Evolutionary conservation across 37 sponge, comb jelly and placozoan genomes (phyloP), one percentile per base, ranked within the genome.

Genomic region (Aplysina aerophoba): DNA sequence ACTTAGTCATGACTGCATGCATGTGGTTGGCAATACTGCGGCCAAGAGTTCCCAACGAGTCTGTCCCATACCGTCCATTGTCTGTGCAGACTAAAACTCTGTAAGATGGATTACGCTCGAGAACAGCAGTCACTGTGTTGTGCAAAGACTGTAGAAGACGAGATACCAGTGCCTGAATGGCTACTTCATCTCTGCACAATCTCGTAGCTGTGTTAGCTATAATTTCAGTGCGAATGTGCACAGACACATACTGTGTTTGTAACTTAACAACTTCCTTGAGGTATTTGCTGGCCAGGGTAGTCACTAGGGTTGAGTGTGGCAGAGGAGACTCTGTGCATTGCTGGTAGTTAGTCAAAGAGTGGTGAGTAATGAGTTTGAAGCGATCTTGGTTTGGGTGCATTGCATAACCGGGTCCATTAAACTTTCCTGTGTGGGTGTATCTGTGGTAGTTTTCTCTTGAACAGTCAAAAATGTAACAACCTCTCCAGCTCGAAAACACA

Each of bases 191-290:
- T 3, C 50, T 44, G 50, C 82, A 58, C 58, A 87, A 13, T 73
- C 73, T 72, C 73, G 81, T 71, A 71, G 78, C 41, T 38, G 25
- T 64, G 41, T 74, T 16, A n/a, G 24, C n/a, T 12, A 89, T 25
- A n/a, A 80, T 79, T 54, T 89, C 89, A 66, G 55, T 58, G 38
- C 89, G 20, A 17, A 89, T 39, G 59, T 89, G 89, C 1, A 89
- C 61, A 36, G 79, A 38, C 12, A 89, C 11, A 24, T 73, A 85
- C 12, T 67, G 62, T 15, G 33, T 61, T 75, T 24, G 0, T 15
- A 36, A 15, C 44, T 75, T 75, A 14, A 40, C 21, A n/a, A 75
- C n/a, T 11, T 44, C 50, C 41, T 37, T 40, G n/a, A 75, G 78
- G 53, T 53, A 75, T 19, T 24, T 75, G 21, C 53, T 75, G 15